Evolutionary conservation across 1,140 invertebrate species (phyloP).

Genomic region (Steinernema khuongi): DNA sequence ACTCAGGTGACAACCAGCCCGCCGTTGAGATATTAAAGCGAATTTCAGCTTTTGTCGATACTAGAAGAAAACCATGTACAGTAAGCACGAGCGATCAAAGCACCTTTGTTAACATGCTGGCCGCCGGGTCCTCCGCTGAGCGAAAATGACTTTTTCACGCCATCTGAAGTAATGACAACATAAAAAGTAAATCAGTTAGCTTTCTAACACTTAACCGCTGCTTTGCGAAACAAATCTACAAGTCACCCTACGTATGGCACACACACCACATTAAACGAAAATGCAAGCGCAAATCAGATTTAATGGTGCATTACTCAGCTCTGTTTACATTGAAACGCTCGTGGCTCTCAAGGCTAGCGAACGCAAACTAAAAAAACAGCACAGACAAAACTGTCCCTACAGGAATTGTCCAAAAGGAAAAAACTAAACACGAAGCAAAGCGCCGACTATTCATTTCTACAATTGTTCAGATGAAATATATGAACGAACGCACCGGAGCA

Average conservation of each 20-base stretch:
- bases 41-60: neutral
- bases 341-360: neutral
- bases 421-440: no score
- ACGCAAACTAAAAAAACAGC: neutral
- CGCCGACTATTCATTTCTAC: no score
- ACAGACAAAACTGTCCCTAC: neutral
- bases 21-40: neutral
- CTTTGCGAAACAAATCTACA: no score
- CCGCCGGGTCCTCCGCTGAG: neutral
- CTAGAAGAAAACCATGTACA: neutral
- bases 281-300: neutral
- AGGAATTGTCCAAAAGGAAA: neutral
- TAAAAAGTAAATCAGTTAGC: no score
- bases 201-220: no score
- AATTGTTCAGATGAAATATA: no score
- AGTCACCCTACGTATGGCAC: no score
- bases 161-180: no score
- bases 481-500: no score
- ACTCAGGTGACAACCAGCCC: neutral
- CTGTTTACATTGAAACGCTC: neutral
- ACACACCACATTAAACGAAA: no score
- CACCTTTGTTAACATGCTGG: slow-evolving; percentile 6
- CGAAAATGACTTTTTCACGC: neutral
- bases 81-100: neutral
- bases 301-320: neutral